Conservation (phyloP, 2,797 vertebrate species). For the Arnoldichthys spilopterus region DNA sequence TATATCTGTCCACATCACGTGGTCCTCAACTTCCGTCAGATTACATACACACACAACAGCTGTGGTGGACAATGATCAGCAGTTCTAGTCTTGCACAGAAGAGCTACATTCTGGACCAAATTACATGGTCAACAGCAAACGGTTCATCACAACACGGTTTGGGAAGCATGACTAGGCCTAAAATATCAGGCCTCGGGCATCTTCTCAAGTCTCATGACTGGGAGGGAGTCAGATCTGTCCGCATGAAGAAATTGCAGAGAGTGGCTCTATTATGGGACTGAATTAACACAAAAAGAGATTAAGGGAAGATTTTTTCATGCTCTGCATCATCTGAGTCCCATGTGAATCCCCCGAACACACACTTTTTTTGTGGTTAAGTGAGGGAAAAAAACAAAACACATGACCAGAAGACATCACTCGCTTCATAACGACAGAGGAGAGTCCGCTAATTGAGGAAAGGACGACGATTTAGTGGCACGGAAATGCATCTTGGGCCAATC, state of each 20-base stretch:
- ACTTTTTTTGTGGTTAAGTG: neutral
- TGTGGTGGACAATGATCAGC: too few species aligned
- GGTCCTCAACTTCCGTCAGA: too few species aligned
- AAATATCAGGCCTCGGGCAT: neutral
- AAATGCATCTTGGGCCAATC: neutral
- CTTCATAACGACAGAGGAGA: too few species aligned
- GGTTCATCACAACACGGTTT: too few species aligned
- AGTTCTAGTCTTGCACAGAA: too few species aligned
- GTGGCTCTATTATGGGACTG: neutral
- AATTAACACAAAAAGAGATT: conserved; percentile 20
- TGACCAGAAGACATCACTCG: neutral
- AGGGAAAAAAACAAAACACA: too few species aligned
- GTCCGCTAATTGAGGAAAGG: conserved; percentile 3
- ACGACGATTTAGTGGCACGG: neutral
- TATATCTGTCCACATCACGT: too few species aligned
- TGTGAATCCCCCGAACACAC: conserved; percentile 15
- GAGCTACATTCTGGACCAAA: too few species aligned
- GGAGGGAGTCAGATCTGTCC: neutral
- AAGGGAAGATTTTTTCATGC: conserved; percentile 10
- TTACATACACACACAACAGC: too few species aligned
- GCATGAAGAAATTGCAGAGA: neutral
- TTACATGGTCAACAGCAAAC: too few species aligned
- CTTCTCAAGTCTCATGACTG: conserved; percentile 29
- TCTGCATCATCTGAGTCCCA: conserved; percentile 52
- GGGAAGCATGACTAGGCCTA: neutral